Base-by-base conservation (phyloP, 2,888 invertebrate genomes). In the Synanthedon tipuliformis region DNA sequence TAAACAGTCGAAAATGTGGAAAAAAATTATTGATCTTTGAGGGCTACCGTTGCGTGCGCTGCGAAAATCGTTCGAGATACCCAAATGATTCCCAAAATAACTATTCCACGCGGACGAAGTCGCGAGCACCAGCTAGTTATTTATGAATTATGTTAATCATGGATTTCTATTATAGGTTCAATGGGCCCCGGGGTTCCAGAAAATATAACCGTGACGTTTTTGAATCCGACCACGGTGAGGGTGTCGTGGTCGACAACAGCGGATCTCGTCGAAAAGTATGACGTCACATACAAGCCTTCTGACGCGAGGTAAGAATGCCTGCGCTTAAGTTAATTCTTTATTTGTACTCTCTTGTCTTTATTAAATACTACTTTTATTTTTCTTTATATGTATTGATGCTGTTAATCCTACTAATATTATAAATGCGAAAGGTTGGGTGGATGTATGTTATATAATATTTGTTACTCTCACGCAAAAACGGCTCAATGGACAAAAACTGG, bases 251-350 rank as follows among this genome's bases (percentile, higher is more conserved):
- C 93, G 63, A 94, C 94, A 56, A 92, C 93, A 65, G 90, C 92
- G 60, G 93, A 94, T 68, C 89, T 92, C 66, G 92, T 94, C 59
- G 95, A 95, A 73, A 95, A 95, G 80, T 95, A 95, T 89, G 95
- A 95, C 84, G 95, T 96, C 78, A 95, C 94, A 16, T 95, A 95
- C 82, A 95, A 95, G 75, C 95, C 95, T 51, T 94, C 95, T 51
- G 94, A 95, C 84, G 95, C 95, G 84, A 95, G 95, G 95, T 95
- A 93, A 91, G 91, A 63, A 55, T 58, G 61, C 51, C 56, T 52
- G 56, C 18, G 16, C 49, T 12, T 23, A 23, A 5, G 23, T 15
- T 48, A 23, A 5, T 16, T 7, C 11, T 49, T 18, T 49, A 49
- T 15, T n/a, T 2, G 13, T 16, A 10, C 13, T 45, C 7, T 45